These are phyloP conservation scores for Standfussiana lucernea DNA, from an alignment of 2,888 invertebrate species.

Conservation along the genomic window DNA sequence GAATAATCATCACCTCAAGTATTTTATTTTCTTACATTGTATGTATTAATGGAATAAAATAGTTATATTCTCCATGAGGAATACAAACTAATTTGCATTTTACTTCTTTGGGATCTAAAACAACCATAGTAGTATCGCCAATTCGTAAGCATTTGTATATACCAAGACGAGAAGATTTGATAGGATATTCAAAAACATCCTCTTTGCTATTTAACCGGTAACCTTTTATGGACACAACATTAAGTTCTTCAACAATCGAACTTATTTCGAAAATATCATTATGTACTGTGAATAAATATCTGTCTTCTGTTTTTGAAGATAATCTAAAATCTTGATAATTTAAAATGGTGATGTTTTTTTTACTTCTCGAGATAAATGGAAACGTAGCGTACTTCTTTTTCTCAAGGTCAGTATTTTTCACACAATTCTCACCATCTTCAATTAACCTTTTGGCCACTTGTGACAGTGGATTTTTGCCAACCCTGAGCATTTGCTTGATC, in stretches of 20 bases:
- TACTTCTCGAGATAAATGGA: background rate
- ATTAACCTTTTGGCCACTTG: constrained; percentile 24
- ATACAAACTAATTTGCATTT: constrained; percentile 13
- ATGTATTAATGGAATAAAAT: constrained; percentile 15
- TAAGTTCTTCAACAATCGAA: background rate
- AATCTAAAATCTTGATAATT: constrained; percentile 12
- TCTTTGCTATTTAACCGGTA: constrained; percentile 11
- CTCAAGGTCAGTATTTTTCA: background rate
- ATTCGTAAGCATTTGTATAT: background rate
- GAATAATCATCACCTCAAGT: too few species aligned
- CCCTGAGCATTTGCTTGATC: constrained; percentile 25
- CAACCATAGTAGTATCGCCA: background rate
- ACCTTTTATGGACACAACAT: constrained; percentile 9
- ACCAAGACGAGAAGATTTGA: constrained; percentile 13
- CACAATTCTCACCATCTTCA: constrained; percentile 8
- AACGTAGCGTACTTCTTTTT: background rate
- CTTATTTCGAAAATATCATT: constrained; percentile 14
- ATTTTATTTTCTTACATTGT: too few species aligned
- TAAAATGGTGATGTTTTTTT: background rate
- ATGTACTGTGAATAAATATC: constrained; percentile 2
- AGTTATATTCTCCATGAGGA: constrained; percentile 7
- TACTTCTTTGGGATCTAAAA: constrained; percentile 9
- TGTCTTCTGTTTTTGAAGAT: constrained; percentile 14
- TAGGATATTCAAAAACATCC: constrained; percentile 13
- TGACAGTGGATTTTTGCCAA: constrained; percentile 30